These are phyloP conservation scores for Valencia hispanica DNA, from an alignment of 2,797 vertebrate genomes.

Conservation along the genomic window DNA sequence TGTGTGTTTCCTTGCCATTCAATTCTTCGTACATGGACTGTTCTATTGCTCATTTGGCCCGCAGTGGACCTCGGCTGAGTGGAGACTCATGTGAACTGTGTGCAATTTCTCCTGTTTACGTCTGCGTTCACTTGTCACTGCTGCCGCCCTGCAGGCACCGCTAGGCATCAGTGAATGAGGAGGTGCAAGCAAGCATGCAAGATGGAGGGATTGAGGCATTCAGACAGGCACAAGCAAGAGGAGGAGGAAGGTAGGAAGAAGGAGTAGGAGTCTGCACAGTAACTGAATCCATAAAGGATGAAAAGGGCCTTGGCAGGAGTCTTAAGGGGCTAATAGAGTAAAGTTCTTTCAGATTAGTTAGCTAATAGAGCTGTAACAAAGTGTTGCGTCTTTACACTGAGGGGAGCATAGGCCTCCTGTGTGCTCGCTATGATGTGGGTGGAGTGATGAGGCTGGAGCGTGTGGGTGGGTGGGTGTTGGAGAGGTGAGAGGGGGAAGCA, in stretches of 20 bases:
- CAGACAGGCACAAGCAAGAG: constrained; percentile 72
- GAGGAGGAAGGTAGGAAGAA: constrained; percentile 34
- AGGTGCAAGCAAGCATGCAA: constrained; percentile 52
- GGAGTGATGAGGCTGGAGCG: constrained; percentile 42
- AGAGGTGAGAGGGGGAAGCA: constrained; percentile 29
- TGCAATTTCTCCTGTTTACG: constrained; percentile 8
- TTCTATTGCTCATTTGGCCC: constrained; percentile 20
- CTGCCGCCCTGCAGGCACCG: constrained; percentile 35
- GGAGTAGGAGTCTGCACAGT: constrained; percentile 52
- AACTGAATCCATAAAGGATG: constrained; percentile 80
- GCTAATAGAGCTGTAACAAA: constrained; percentile 81
- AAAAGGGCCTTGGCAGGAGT: constrained; percentile 78
- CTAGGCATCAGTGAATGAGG: constrained; percentile 33
- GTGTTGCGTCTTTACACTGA: constrained; percentile 70
- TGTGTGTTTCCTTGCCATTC: constrained; percentile 31
- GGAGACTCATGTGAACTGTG: background rate
- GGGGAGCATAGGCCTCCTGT: constrained; percentile 54
- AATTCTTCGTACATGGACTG: constrained; percentile 31
- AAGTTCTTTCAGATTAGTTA: constrained; percentile 81
- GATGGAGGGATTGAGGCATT: constrained; percentile 75
- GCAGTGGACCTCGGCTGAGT: constrained; percentile 13
- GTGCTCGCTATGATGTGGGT: constrained; percentile 44
- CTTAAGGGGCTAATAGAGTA: constrained; percentile 81
- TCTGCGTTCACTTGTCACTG: constrained; percentile 19
- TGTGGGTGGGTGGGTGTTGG: constrained; percentile 21